These are phyloP conservation scores for Scotopteryx bipunctaria DNA, from an alignment of 2,888 invertebrate species.

Conservation along the genomic window DNA sequence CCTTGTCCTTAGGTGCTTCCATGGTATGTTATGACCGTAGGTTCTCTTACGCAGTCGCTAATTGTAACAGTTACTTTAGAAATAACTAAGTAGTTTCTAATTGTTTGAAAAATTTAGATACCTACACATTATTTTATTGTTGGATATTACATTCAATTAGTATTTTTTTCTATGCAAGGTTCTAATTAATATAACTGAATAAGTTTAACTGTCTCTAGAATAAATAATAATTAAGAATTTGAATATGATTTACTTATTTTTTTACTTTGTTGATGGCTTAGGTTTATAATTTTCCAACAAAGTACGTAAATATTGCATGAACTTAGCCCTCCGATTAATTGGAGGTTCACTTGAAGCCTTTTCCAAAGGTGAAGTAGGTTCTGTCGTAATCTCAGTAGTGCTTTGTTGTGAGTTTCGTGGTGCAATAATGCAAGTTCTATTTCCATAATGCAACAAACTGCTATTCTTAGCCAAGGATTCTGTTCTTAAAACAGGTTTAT, in stretches of 20 bases:
- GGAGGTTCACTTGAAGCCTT: not conserved
- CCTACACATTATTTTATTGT: too few species aligned
- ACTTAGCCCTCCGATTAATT: not conserved
- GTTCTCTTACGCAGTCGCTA: constrained; percentile 15
- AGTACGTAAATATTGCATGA: not conserved
- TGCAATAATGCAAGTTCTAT: too few species aligned
- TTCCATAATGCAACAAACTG: constrained; percentile 5
- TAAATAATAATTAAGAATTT: not conserved
- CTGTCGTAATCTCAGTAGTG: not conserved
- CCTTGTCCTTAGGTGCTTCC: constrained; percentile 47
- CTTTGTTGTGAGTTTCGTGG: not conserved
- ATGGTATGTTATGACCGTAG: constrained; percentile 66
- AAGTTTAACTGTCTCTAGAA: too few species aligned
- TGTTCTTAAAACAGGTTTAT: constrained; percentile 19
- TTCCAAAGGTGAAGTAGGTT: not conserved
- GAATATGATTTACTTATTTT: not conserved
- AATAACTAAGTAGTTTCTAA: too few species aligned
- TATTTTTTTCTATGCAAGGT: too few species aligned
- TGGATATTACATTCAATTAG: too few species aligned
- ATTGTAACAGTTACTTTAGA: constrained; percentile 8
- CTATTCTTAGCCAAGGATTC: not conserved
- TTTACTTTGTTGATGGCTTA: not conserved
- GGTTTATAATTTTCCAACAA: constrained; percentile 10
- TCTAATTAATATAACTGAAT: too few species aligned
- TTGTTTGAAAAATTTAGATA: too few species aligned